Conservation (phyloP, 37 sponge, comb jelly and placozoan genomes). For the Lycopodina hypogea region DNA sequence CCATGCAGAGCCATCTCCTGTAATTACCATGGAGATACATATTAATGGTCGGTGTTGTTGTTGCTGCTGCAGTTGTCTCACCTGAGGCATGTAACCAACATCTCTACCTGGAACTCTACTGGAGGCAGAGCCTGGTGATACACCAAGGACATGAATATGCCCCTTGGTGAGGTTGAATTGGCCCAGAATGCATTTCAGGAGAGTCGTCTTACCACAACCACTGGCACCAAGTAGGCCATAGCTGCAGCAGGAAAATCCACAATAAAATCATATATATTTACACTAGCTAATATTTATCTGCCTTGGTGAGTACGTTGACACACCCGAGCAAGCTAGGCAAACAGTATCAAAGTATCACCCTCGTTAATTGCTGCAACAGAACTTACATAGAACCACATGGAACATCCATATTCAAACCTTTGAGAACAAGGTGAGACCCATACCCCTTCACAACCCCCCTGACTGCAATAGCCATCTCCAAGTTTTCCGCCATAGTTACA, state of each 20-base stretch:
- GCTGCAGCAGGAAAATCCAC: constrained; percentile 23
- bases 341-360: no score
- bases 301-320: no score
- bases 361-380: background rate
- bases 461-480: constrained; percentile 35
- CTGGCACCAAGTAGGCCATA: constrained; percentile 86
- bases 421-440: constrained; percentile 47
- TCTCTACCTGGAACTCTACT: constrained; percentile 69
- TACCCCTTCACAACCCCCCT: constrained; percentile 37
- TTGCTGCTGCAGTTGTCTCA: background rate
- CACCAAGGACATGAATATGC: constrained; percentile 45
- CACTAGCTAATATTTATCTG: no score
- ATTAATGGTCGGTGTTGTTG: no score
- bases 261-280: background rate
- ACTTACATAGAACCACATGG: constrained; percentile 60
- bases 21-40: no score
- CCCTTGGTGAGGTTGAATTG: constrained; percentile 58
- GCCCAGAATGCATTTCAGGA: constrained; percentile 80
- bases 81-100: constrained; percentile 93
- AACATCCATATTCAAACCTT: constrained; percentile 52
- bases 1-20: constrained; percentile 77
- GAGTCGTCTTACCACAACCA: constrained; percentile 91
- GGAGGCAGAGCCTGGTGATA: constrained; percentile 54
- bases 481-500: background rate
- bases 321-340: no score